Evolutionary conservation across 30 jellyfish, hydroid and myxozoan genomes (phyloP), one percentile per base, ranked within the genome.

Genomic region (Aurelia aurita complex sp. Pacific): DNA sequence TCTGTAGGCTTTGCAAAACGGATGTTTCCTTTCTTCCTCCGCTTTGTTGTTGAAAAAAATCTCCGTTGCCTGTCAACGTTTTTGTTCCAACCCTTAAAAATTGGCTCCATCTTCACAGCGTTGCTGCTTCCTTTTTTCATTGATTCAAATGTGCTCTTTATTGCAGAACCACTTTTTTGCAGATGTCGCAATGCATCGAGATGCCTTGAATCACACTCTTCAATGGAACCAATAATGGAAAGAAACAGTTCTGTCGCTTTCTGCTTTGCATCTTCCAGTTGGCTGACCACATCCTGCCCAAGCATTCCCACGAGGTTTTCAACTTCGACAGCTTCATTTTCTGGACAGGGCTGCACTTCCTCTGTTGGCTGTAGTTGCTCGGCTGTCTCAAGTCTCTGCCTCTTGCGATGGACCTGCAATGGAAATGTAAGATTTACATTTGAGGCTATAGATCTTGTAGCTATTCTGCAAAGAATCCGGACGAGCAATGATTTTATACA

Each of bases 1-100:
- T 75, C 85, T 0, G 51, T 75, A 2, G 85, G 85, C 73, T 75
- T 75, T 35, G 85, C 74, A 75, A 75, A 75, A 2, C 85, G 40
- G 1, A 75, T 75, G 73, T 75, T 75, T 55, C 73, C 66, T 40
- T 75, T 75, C n/a, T 54, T 75, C 34, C 74, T 18, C 35, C 85
- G 73, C 61, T 75, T 75, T 0, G 85, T 75, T 12, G 85, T 75
- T 16, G 74, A 17, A 14, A 75, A 75, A 33, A 75, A 75, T 54
- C 29, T 51, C 15, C 85, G 57, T 14, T 75, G 85, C 85, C n/a
- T 5, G 3, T 50, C 85, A 7, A 75, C 53, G 11, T 75, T 75
- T 54, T 75, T 51, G 51, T 75, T 46, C 12, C 11, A 2, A 3
- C 8, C n/a, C 14, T 50, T 55, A 19, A 75, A 5, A 13, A 5